Evolutionary conservation across 1,140 invertebrate genomes (phyloP).

Genomic region (Drosophila burlai): DNA sequence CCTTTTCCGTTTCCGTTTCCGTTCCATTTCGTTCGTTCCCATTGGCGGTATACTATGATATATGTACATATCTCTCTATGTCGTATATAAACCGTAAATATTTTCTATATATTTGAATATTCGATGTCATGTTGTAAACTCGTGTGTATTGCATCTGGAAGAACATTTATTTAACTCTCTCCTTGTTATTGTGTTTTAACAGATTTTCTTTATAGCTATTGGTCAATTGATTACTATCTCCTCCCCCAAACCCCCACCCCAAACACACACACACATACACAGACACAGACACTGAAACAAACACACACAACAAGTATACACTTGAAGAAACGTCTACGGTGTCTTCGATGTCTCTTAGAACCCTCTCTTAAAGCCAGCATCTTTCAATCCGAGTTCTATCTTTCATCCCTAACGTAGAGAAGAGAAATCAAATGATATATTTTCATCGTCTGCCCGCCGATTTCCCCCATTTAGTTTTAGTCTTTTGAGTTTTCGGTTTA

Average conservation of each 20-base stretch:
- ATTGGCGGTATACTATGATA: conserved; percentile 45
- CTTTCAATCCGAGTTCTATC: conserved; percentile 18
- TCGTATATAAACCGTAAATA: conserved; percentile 51
- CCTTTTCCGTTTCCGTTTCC: conserved; percentile 55
- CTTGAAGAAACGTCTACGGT: conserved; percentile 31
- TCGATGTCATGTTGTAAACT: conserved; percentile 75
- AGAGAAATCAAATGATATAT: neutral
- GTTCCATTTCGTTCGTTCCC: conserved; percentile 32
- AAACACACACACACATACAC: conserved; percentile 20
- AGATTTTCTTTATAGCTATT: conserved; percentile 69
- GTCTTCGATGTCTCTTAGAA: conserved; percentile 14
- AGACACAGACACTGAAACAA: conserved; percentile 37
- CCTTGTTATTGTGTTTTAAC: conserved; percentile 74
- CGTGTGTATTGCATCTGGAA: conserved; percentile 66
- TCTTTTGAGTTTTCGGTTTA: conserved; percentile 27
- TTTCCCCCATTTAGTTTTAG: conserved; percentile 24
- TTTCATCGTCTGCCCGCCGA: conserved; percentile 13
- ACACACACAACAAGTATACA: conserved; percentile 33
- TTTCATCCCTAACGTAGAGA: conserved; percentile 9
- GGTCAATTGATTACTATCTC: conserved; percentile 62
- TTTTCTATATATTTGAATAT: conserved; percentile 55
- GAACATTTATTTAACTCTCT: conserved; percentile 57
- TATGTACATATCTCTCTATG: conserved; percentile 59
- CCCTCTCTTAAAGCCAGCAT: conserved; percentile 15
- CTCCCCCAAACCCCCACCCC: neutral